phyloP scores from a whole-genome alignment of 2,888 invertebrate genomes.

The Girardia tigrina region DNA sequence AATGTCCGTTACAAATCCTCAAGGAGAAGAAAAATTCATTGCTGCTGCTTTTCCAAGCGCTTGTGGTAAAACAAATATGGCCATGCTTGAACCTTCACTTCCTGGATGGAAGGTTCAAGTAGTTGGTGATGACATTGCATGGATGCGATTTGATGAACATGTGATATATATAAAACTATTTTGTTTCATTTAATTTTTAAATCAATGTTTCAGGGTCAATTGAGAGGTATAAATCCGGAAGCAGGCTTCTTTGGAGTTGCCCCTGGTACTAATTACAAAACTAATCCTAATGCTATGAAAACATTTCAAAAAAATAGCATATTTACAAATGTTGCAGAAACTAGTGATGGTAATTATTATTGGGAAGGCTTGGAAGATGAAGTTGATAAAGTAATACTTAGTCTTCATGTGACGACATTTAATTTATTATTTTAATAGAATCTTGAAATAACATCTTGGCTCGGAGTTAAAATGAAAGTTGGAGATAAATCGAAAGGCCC shows the following conservation, averaged over 20 bases:
- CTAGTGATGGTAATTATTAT: conserved; percentile 83
- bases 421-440: background rate
- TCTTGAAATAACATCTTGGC: conserved; percentile 37
- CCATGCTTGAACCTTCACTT: conserved; percentile 85
- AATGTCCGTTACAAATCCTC: conserved; percentile 77
- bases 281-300: conserved; percentile 91
- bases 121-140: conserved; percentile 90
- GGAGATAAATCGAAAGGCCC: conserved; percentile 54
- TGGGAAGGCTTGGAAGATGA: conserved; percentile 93
- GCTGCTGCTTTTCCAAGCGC: conserved; percentile 97
- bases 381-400: conserved; percentile 38
- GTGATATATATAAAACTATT: background rate
- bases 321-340: conserved; percentile 91
- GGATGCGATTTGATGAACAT: conserved; percentile 55
- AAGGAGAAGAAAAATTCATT: conserved; percentile 69
- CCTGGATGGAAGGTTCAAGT: conserved; percentile 58
- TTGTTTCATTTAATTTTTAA: no score
- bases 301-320: conserved; percentile 78
- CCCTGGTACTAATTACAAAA: conserved; percentile 71
- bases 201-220: conserved; percentile 58
- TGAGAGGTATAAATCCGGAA: conserved; percentile 92
- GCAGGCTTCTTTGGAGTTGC: conserved; percentile 98
- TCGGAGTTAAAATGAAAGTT: conserved; percentile 1
- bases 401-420: background rate
- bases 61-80: conserved; percentile 95